Evolutionary conservation across 2,888 invertebrate genomes (phyloP).

Genomic region (Phyllotreta striolata): DNA sequence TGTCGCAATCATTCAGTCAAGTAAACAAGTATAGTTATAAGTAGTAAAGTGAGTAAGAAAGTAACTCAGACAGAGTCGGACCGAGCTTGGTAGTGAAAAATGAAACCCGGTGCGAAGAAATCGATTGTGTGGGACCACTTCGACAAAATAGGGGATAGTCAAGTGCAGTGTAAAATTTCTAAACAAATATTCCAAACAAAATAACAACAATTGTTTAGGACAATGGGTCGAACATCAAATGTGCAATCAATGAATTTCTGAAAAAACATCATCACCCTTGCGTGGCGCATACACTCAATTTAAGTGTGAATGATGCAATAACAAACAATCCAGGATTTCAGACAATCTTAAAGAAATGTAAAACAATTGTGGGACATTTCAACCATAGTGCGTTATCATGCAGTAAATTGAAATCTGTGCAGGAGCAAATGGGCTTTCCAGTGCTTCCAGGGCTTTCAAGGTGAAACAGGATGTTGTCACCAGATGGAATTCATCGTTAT

Average conservation of each 20-base stretch:
- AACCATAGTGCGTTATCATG: conserved; percentile 35
- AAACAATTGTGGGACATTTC: conserved; percentile 39
- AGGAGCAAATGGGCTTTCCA: conserved; percentile 41
- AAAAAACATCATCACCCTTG: conserved; percentile 24
- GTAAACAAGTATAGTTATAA: no score
- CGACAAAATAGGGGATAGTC: conserved; percentile 28
- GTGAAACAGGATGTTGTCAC: conserved; percentile 46
- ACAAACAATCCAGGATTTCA: conserved; percentile 12
- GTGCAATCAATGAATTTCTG: conserved; percentile 14
- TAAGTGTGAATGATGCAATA: conserved; percentile 20
- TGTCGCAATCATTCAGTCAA: no score
- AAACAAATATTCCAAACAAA: conserved; percentile 19
- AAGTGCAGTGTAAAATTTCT: conserved; percentile 25
- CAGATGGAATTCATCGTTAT: conserved; percentile 45
- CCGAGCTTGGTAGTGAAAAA: no score
- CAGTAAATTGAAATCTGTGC: conserved; percentile 33
- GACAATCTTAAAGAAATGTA: conserved; percentile 38
- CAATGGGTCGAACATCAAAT: background rate
- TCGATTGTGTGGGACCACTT: background rate
- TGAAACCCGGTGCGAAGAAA: background rate
- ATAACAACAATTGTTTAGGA: background rate
- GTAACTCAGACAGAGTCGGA: no score
- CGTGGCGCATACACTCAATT: conserved; percentile 33
- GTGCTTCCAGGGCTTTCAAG: no score
- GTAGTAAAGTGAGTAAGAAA: no score